phyloP scores from a whole-genome alignment of 53 echinoderm and acorn worm genomes.

The Stichopus horrens region DNA sequence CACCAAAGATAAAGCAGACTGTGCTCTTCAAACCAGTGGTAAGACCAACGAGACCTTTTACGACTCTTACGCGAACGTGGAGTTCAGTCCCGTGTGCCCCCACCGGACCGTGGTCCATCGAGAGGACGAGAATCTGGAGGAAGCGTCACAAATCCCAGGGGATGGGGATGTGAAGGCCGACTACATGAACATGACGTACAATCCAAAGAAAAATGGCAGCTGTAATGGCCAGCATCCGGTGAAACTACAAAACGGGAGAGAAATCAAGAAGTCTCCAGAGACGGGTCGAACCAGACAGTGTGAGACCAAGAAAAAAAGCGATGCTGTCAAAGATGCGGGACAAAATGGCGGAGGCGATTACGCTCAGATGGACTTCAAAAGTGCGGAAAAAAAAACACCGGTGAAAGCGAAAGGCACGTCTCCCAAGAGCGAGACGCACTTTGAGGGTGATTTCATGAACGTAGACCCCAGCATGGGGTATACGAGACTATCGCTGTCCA shows the following conservation, averaged over 20 bases:
- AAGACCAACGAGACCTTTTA: neutral
- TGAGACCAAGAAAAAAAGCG: neutral
- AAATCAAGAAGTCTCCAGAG: neutral
- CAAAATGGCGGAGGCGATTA: neutral
- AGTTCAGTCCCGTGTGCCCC: conserved; percentile 17
- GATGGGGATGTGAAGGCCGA: conserved; percentile 3
- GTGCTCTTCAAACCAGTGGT: neutral
- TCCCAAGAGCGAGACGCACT: neutral
- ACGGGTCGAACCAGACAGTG: neutral
- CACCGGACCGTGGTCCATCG: neutral
- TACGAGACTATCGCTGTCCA: conserved; percentile 12
- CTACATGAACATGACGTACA: conserved; percentile 42
- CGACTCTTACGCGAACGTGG: conserved; percentile 24
- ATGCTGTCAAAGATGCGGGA: neutral
- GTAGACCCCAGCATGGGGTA: conserved; percentile 55
- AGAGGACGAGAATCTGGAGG: neutral
- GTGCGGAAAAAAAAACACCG: neutral
- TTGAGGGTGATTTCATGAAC: conserved; percentile 38
- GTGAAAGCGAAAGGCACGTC: neutral
- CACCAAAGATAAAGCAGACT: neutral
- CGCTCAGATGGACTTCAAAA: neutral
- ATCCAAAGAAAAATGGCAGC: neutral
- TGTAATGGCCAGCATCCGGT: neutral
- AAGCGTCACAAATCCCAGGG: no score
- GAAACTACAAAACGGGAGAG: neutral